Evolutionary conservation across 2,797 vertebrate genomes (phyloP), one percentile per base, ranked within the genome.

Genomic region (Hapalemur alaotrensis): DNA sequence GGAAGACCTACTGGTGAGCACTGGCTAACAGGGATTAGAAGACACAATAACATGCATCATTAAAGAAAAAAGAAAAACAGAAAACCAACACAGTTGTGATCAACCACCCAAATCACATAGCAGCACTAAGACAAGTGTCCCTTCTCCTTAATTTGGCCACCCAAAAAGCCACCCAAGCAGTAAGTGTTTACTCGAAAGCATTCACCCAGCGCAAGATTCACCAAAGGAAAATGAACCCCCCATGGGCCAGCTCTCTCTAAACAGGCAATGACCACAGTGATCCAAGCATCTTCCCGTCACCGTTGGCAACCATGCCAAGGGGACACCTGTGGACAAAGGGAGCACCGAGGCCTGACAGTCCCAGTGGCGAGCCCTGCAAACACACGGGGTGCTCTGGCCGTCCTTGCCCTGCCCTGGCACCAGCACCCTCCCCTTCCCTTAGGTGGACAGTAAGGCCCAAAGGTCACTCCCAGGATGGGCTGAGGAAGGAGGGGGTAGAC

Each of bases 21-120:
- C 0, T 5, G 46, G 54, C 43, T 41, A 46, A 32, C 2, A 23
- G 30, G 30, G 22, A 13, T 63, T 30, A 50, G 81, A 59, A 78
- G 8, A 23, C 18, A 22, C 12, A 28, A 9, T 0, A 12, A 18
- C 69, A 72, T 70, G 83, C 75, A 18, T 9, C 69, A 3, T 48
- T 17, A 14, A 28, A 65, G 32, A 46, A 32, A 22, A 25, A 75
- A 32, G 10, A 50, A 0, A 23, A 32, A 7, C 0, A 8, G 30
- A 59, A 80, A 75, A 20, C 1, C 5, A 43, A 1, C 15, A 46
- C 23, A 0, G 18, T 30, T 2, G 0, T 0, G 10, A 12, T 1
- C 2, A 5, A 1, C 52, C 23, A 0, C 11, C 11, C 18, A 48
- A 15, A 50, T 0, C 0, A 0, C 3, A 6, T 0, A 9, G 43